Evolutionary conservation across 1,140 invertebrate species (phyloP), one percentile per base, ranked within the genome.

Genomic region (Cydia splendana): DNA sequence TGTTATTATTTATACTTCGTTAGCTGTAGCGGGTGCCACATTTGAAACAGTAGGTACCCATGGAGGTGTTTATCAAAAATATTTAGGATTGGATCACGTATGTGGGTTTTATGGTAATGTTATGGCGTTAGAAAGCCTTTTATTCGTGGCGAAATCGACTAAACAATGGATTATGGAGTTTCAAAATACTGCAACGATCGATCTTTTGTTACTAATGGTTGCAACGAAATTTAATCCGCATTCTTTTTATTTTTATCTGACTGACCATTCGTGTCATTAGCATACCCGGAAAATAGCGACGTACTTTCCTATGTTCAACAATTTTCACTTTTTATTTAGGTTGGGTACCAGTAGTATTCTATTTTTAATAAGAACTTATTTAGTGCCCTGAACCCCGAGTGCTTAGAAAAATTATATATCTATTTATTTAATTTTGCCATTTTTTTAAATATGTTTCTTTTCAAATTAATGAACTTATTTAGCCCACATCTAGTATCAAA

Each of bases 51-150:
- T 87, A 82, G 79, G 57, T 62, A 51, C 13, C n/a, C 83, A 79
- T 67, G n/a, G 9, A 79, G 84, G 83, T 84, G 78, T 84, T 84
- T 85, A 86, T 84, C 78, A 79, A 82, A 84, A 83, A 87, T 86
- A 80, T 89, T 87, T 87, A 65, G 85, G 81, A 83, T 87, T 86
- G 79, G 86, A 85, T 87, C 85, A 88, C 82, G 84, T 65, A 80
- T 82, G 83, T 88, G 83, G 84, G 82, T 85, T 87, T 87, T 86
- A 87, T 87, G 81, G 85, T 84, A 88, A 87, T 87, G 82, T 88
- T 88, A 86, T 88, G 82, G 82, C 82, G 80, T 76, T 79, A 82
- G 83, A 81, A 84, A 82, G 77, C 78, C 76, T 65, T 76, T 74
- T 34, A 48, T 51, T 34, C 77, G 67, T 20, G 78, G 81, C 77